These are phyloP conservation scores for Samia ricini DNA, from an alignment of 1,140 invertebrate genomes.

Conservation along the genomic window DNA sequence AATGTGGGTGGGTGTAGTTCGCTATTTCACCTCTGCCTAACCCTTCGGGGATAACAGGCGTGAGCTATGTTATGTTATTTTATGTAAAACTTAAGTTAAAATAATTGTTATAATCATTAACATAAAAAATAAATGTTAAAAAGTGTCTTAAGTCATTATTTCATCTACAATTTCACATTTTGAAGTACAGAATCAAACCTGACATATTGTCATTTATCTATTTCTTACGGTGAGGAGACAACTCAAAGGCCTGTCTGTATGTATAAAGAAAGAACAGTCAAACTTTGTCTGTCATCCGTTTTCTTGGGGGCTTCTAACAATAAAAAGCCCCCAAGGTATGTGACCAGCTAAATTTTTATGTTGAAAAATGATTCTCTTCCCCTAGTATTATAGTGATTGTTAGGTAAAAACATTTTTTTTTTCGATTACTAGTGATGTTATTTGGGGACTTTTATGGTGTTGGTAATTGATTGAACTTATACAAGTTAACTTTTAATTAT, in stretches of 20 bases:
- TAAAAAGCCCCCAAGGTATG: conserved; percentile 38
- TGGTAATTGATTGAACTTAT: background rate
- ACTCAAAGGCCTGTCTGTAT: conserved; percentile 29
- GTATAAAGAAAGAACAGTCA: conserved; percentile 39
- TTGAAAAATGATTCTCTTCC: conserved; percentile 50
- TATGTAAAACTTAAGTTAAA: too few relatives aligned
- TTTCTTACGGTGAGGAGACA: conserved; percentile 4
- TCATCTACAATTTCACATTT: background rate
- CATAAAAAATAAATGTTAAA: too few relatives aligned
- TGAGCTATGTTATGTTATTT: too few relatives aligned
- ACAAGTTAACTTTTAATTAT: too few relatives aligned
- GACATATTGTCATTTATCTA: background rate
- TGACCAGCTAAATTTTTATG: conserved; percentile 43
- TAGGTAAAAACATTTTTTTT: background rate
- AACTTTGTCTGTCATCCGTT: conserved; percentile 43
- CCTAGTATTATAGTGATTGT: conserved; percentile 3
- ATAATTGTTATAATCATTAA: too few relatives aligned
- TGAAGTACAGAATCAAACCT: background rate
- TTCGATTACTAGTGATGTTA: background rate
- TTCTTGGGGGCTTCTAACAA: conserved; percentile 28
- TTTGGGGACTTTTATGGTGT: background rate
- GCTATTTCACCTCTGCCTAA: too few relatives aligned
- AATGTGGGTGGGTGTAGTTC: too few relatives aligned
- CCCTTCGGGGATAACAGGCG: too few relatives aligned
- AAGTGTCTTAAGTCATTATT: background rate